Evolutionary conservation across 2,888 invertebrate genomes (phyloP).

Genomic region (Calameuta pallipes): DNA sequence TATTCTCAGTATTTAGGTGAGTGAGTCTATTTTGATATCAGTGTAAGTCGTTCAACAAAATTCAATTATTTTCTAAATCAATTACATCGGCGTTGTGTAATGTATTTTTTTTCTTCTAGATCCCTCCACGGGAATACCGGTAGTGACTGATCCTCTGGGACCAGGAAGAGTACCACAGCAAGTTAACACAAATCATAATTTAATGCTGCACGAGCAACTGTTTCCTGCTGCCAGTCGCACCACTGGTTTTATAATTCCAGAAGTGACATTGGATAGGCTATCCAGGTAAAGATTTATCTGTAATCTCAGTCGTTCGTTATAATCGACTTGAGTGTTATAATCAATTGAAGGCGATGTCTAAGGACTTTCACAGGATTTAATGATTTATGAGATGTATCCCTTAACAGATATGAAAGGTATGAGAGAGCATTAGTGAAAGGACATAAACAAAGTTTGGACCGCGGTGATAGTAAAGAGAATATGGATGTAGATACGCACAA

Average conservation of each 20-base stretch:
- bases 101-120: constrained; percentile 66
- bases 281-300: constrained; percentile 50
- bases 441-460: constrained; percentile 63
- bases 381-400: background rate
- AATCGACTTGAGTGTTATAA: background rate
- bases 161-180: constrained; percentile 69
- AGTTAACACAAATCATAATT: constrained; percentile 75
- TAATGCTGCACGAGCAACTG: constrained; percentile 79
- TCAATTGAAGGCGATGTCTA: background rate
- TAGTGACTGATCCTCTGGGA: constrained; percentile 63
- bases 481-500: constrained; percentile 67
- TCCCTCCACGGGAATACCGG: constrained; percentile 79
- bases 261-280: constrained; percentile 57
- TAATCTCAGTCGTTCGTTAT: background rate
- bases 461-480: constrained; percentile 60
- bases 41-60: background rate
- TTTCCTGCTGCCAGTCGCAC: constrained; percentile 71
- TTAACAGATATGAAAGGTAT: constrained; percentile 70
- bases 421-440: constrained; percentile 70
- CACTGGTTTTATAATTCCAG: constrained; percentile 57
- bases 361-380: background rate
- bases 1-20: constrained; percentile 82
- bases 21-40: background rate
- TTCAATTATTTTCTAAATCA: background rate
- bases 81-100: background rate